Evolutionary conservation across 2,888 invertebrate species (phyloP), one percentile per base, ranked within the genome.

Genomic region (Kryphioiulus occultus): DNA sequence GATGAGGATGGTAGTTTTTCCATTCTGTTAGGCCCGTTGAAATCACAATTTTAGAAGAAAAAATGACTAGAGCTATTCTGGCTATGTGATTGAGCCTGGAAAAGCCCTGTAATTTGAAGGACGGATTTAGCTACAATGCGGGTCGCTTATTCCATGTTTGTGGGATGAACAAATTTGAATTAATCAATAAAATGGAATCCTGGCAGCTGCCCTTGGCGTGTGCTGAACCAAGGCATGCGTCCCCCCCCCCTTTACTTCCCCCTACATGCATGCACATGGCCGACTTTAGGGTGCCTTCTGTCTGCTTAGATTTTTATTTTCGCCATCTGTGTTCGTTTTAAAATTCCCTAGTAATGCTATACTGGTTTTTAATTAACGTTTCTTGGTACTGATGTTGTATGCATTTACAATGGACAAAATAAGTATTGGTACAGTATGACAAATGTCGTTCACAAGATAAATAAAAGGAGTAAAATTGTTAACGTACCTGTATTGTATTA

Each of bases 81-180:
- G 53, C 19, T 12, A n/a, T n/a, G 19, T 26, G 68, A 68, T 26
- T 68, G 19, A 68, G 12, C 26, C 68, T n/a, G 19, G 39, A 68
- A 68, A 68, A 68, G 9, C 26, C 26, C 22, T 26, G 22, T 1
- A 68, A 68, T 26, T 68, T 68, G 26, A 68, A 68, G 68, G 68
- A 68, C 68, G 22, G 26, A 68, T 68, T 68, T 68, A 68, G 68
- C 22, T n/a, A 26, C 22, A 68, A 68, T 22, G 68, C 68, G 68
- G 19, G 9, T 68, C 26, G 68, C 68, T 68, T 26, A 68, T 68
- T 68, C 26, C 68, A 26, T 68, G 68, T 68, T 68, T 26, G 2
- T 59, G 59, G 59, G n/a, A 68, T 68, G 68, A 68, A 68, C 26
- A 22, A 19, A 26, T 68, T 68, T 68, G 68, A 68, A 68, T 68